Evolutionary conservation across 2,113 vertebrate species (phyloP), one percentile per base, ranked within the genome.

Genomic region (Propithecus coquereli): DNA sequence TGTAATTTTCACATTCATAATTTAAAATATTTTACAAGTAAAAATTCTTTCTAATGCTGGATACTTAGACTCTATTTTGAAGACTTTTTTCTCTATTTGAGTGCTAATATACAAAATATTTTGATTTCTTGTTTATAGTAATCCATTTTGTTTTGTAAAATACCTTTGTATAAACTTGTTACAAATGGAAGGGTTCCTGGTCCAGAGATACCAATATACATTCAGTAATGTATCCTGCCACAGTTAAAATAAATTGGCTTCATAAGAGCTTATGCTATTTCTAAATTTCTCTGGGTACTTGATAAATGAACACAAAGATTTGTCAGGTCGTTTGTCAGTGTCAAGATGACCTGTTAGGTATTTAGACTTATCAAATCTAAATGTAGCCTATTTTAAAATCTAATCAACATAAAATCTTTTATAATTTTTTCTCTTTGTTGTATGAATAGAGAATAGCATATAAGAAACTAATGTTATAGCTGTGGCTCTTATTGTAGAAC

Each of bases 401-500:
- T 94, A 80, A 63, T 11, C 25, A 74, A 91, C 23, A 83, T 81
- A 84, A 96, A 91, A 70, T 73, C 68, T 90, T 91, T 95, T 76
- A 45, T 8, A 74, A 40, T 66, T 95, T 95, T 93, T 70, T 95
- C 57, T 95, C 27, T 96, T 71, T 85, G 57, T 89, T 86, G 5
- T 65, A 20, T 84, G 73, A 97, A 84, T 87, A 57, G 2, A 3
- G 92, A 92, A 32, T 74, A 54, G 2, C 63, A 83, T 12, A 91
- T 45, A 91, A 82, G 43, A 54, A 97, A 90, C 93, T 98, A 96
- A 98, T 91, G 87, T 92, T 13, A 27, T 96, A 98, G 97, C 81
- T 77, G 13, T 98, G 23, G 95, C 73, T 97, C 97, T 95, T 97
- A 90, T 98, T 98, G 95, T 98, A 99, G 99, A 99, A 95, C 99